phyloP scores from a whole-genome alignment of 2,797 vertebrate species.

The Epinephelus malabaricus region DNA sequence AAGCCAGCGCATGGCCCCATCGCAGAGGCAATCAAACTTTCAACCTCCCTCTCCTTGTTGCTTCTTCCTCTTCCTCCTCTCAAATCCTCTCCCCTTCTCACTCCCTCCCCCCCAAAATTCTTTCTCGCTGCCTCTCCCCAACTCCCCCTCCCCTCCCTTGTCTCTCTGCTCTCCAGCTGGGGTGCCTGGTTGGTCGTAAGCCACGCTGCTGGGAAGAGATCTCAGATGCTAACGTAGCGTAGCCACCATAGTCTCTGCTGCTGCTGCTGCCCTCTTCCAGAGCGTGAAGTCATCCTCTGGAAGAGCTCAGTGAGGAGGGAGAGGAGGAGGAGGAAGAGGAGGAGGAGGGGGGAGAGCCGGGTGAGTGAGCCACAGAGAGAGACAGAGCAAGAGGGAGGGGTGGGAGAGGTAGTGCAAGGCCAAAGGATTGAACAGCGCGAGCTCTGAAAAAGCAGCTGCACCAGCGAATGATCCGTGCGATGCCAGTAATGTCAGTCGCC shows the following conservation, averaged over 20 bases:
- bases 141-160: background rate
- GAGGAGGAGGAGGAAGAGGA: slow-evolving; percentile 39
- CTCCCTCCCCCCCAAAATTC: slow-evolving; percentile 48
- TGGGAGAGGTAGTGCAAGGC: slow-evolving; percentile 71
- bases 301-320: slow-evolving; percentile 64
- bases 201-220: slow-evolving; percentile 61
- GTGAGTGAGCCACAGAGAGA: slow-evolving; percentile 35
- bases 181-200: slow-evolving; percentile 49
- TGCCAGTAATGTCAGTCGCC: slow-evolving; percentile 91
- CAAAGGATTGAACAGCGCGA: slow-evolving; percentile 79
- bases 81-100: slow-evolving; percentile 38
- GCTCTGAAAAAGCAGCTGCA: slow-evolving; percentile 96
- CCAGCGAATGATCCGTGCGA: slow-evolving; percentile 91
- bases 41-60: slow-evolving; percentile 66
- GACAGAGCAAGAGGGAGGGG: slow-evolving; percentile 41
- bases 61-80: slow-evolving; percentile 44
- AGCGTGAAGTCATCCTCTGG: slow-evolving; percentile 83
- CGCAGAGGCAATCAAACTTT: slow-evolving; percentile 70
- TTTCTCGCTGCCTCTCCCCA: slow-evolving; percentile 48
- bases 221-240: slow-evolving; percentile 72
- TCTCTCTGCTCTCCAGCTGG: slow-evolving; percentile 53
- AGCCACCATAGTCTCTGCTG: slow-evolving; percentile 59
- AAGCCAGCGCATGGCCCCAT: slow-evolving; percentile 47
- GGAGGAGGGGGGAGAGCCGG: slow-evolving; percentile 33
- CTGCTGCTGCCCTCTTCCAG: slow-evolving; percentile 73